Percentiles rank a stretch among this genome's conserved stretches.
Evolutionary conservation across 2,888 invertebrate species (phyloP).

Genomic region (Dinocampus coccinellae): DNA sequence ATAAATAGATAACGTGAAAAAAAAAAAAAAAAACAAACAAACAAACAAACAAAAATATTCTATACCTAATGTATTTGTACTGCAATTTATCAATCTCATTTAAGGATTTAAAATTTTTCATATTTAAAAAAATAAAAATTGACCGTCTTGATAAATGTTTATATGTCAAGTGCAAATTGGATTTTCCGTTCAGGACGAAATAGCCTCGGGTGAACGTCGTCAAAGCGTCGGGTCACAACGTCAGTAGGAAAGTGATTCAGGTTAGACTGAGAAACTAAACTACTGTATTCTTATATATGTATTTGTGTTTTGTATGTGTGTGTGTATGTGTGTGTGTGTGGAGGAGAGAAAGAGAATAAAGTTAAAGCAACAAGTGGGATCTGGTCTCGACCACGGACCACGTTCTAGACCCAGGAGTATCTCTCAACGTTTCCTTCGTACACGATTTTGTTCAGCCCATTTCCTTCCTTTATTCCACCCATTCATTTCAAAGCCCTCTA

Average conservation of each 20-base stretch:
- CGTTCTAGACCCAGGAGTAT: slow-evolving; percentile 25
- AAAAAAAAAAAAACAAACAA: no score
- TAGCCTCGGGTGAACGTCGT: slow-evolving; percentile 24
- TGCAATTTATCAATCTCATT: no score
- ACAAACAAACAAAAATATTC: no score
- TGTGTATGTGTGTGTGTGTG: slow-evolving; percentile 26
- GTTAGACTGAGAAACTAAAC: not conserved
- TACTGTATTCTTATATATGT: no score
- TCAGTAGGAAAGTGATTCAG: slow-evolving; percentile 1
- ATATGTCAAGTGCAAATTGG: no score
- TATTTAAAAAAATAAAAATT: no score
- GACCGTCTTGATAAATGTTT: no score
- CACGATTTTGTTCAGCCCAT: not conserved
- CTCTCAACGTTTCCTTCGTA: slow-evolving; percentile 14
- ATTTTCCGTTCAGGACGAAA: slow-evolving; percentile 11
- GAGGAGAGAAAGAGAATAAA: slow-evolving; percentile 35
- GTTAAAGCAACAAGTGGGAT: slow-evolving; percentile 52
- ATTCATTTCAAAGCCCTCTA: not conserved
- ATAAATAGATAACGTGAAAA: no score
- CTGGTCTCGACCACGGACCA: slow-evolving; percentile 44
- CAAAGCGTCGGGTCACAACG: slow-evolving; percentile 13
- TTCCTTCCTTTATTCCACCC: not conserved
- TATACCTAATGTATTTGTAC: no score
- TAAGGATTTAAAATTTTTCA: no score
- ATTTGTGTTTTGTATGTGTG: no score